Evolutionary conservation across 1,140 invertebrate genomes (phyloP), one percentile per base, ranked within the genome.

Genomic region (Caenorhabditis briggsae): DNA sequence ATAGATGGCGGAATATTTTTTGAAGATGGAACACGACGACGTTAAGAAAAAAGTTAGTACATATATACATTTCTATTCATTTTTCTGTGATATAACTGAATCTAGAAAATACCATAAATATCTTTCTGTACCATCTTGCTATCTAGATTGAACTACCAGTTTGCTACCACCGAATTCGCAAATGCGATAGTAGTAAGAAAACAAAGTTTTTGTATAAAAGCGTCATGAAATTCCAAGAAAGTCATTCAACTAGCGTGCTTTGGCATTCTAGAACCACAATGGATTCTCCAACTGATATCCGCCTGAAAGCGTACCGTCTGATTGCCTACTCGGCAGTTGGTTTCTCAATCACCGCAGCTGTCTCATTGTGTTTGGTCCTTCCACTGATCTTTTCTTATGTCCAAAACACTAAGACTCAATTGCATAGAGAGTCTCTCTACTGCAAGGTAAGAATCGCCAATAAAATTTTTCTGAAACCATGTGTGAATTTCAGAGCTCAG

Each of bases 241-340:
- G 25, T 50, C 70, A 78, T 50, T 78, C 70, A 78, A 78, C 46
- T 78, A n/a, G 46, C 46, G 70, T 78, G 70, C 70, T 78, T 48
- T 70, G 65, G 65, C 65, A 64, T 64, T 70, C 43, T 70, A 70
- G 16, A 70, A 70, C 7, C 23, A 70, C 6, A 6, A 78, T 78
- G 70, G 70, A 78, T 12, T 78, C 46, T 78, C 70, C 70, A 86
- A 78, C 74, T 56, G 82, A 82, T 78, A 50, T 70, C 64, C 85
- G 85, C 46, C 48, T 83, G 20, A 86, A 86, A 78, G 85, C 85
- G 8, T 86, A 84, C 82, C 70, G 78, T 25, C 55, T 86, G 25
- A 78, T 86, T 64, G 85, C 85, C 56, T 86, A 86, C n/a, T 64
- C 85, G 82, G 85, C 85, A 46, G 85, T 86, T 56, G 78, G 74